phyloP scores from a whole-genome alignment of 1,140 invertebrate genomes.

The Drepana arcuata region DNA sequence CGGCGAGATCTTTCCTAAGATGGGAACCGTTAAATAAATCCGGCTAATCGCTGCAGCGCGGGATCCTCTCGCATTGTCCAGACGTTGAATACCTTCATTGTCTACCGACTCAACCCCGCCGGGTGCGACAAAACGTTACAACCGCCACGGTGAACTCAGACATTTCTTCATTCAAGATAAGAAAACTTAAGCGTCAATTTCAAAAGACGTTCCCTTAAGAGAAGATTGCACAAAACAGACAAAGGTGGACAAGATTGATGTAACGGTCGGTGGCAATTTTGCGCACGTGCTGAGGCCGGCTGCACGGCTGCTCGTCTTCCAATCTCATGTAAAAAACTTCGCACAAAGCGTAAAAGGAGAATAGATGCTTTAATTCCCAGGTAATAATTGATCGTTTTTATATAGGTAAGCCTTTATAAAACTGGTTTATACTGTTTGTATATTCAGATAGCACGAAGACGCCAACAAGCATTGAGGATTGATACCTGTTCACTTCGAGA shows the following conservation, averaged over 20 bases:
- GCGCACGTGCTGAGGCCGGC: constrained; percentile 59
- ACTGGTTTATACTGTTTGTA: no score
- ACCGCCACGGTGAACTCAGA: constrained; percentile 4
- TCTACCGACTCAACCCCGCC: constrained; percentile 27
- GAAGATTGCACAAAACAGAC: constrained; percentile 35
- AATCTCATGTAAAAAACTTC: no score
- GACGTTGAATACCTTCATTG: constrained; percentile 62
- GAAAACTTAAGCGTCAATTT: constrained; percentile 12
- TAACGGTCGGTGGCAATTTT: constrained; percentile 53
- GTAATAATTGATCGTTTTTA: no score
- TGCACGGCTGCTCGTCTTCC: no score
- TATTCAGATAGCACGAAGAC: no score
- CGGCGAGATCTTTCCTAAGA: constrained; percentile 27
- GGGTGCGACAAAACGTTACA: constrained; percentile 17
- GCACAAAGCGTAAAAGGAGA: no score
- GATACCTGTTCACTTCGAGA: no score
- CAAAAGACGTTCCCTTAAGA: constrained; percentile 6
- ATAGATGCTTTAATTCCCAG: no score
- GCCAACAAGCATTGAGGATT: no score
- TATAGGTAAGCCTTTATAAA: no score
- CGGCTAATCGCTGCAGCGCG: constrained; percentile 40
- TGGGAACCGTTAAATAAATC: constrained; percentile 58
- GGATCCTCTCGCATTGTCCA: constrained; percentile 48
- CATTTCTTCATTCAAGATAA: constrained; percentile 16
- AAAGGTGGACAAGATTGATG: constrained; percentile 59